These are phyloP conservation scores for Hozukius guyotensis DNA, from an alignment of 2,797 vertebrate genomes.

Conservation along the genomic window DNA sequence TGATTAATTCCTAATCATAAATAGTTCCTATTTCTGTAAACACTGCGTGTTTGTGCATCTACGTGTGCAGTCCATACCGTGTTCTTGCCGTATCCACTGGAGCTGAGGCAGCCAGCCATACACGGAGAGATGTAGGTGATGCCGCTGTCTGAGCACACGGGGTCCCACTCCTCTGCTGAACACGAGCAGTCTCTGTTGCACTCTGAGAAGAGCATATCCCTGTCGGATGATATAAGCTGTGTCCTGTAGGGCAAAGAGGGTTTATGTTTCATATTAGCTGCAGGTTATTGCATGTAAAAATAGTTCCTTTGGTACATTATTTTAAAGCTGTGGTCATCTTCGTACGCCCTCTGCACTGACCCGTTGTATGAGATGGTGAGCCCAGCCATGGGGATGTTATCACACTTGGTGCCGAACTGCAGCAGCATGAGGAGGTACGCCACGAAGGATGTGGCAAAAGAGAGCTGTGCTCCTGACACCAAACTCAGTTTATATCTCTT, in stretches of 20 bases:
- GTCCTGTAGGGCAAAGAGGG: slow-evolving; percentile 76
- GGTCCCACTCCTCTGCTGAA: slow-evolving; percentile 88
- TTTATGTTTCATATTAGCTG: not conserved
- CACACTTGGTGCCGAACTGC: slow-evolving; percentile 84
- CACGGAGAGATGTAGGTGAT: slow-evolving; percentile 91
- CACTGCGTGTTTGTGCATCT: not conserved
- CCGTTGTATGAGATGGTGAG: slow-evolving; percentile 86
- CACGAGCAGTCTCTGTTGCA: slow-evolving; percentile 90
- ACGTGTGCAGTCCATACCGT: slow-evolving; percentile 77
- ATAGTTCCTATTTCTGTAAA: not conserved
- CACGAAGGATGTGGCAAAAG: slow-evolving; percentile 78
- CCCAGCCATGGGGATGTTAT: slow-evolving; percentile 84
- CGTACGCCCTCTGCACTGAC: slow-evolving; percentile 63
- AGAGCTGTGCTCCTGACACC: slow-evolving; percentile 85
- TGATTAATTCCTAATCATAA: not conserved
- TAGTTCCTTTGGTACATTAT: not conserved
- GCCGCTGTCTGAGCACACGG: slow-evolving; percentile 89
- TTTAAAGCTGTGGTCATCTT: not conserved
- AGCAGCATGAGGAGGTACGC: slow-evolving; percentile 83
- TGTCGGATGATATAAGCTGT: slow-evolving; percentile 61
- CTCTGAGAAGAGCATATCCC: slow-evolving; percentile 75
- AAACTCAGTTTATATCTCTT: slow-evolving; percentile 86
- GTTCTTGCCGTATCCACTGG: slow-evolving; percentile 84
- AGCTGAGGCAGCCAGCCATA: slow-evolving; percentile 89
- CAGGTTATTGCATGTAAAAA: not conserved